These are phyloP conservation scores for Spodoptera exigua DNA, from an alignment of 2,888 invertebrate genomes.

Conservation along the genomic window DNA sequence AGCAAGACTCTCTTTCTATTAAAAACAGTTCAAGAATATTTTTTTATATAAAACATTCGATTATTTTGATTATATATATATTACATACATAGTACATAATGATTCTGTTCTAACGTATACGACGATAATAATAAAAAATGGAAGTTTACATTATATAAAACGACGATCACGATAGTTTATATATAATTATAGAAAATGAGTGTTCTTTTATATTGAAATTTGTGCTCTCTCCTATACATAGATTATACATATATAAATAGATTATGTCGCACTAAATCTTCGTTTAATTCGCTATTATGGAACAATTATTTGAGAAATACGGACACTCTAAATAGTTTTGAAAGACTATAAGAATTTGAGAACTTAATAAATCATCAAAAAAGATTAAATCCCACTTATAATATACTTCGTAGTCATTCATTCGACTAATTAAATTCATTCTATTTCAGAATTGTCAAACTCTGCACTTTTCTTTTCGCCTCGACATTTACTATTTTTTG, in stretches of 20 bases:
- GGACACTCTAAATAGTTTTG: no score
- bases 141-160: conserved; percentile 70
- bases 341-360: no score
- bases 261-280: conserved; percentile 40
- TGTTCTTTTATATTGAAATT: conserved; percentile 73
- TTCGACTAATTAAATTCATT: no score
- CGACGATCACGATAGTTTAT: conserved; percentile 68
- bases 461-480: no score
- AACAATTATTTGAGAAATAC: background rate
- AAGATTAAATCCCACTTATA: no score
- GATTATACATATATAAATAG: conserved; percentile 52
- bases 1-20: conserved; percentile 73
- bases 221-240: conserved; percentile 77
- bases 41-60: conserved; percentile 78
- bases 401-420: no score
- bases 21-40: conserved; percentile 63
- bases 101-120: conserved; percentile 77
- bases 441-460: no score
- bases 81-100: conserved; percentile 67
- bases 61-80: conserved; percentile 67
- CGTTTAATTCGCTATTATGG: conserved; percentile 22
- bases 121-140: conserved; percentile 74
- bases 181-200: conserved; percentile 70
- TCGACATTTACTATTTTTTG: no score
- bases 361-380: no score